Evolutionary conservation across 1,140 invertebrate species (phyloP).

Genomic region (Plutomurus gul): DNA sequence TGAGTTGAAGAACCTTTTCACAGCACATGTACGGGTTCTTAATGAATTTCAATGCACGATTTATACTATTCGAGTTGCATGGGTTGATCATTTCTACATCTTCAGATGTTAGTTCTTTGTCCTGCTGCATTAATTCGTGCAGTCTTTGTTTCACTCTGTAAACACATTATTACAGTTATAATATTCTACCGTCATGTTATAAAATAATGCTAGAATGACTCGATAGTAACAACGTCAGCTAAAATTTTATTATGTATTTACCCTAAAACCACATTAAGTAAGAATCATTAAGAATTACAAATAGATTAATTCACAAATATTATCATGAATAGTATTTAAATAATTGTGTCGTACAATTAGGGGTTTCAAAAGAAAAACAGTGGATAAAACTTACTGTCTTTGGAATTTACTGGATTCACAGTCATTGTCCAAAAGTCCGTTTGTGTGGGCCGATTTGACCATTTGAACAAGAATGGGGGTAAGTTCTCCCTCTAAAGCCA

Average conservation of each 20-base stretch:
- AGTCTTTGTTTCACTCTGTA: slow-evolving; percentile 89
- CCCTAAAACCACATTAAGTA: too few relatives aligned
- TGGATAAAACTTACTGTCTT: slow-evolving; percentile 75
- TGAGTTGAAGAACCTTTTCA: slow-evolving; percentile 82
- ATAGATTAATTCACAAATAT: too few relatives aligned
- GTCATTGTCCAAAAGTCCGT: slow-evolving; percentile 96
- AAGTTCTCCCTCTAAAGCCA: slow-evolving; percentile 96
- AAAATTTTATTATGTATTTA: too few relatives aligned
- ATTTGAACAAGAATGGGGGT: slow-evolving; percentile 99
- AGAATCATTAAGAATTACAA: too few relatives aligned
- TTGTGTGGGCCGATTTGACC: slow-evolving; percentile 97
- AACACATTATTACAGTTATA: slow-evolving; percentile 27
- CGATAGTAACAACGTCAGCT: too few relatives aligned
- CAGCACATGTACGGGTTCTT: slow-evolving; percentile 96
- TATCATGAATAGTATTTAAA: too few relatives aligned
- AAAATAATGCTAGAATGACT: too few relatives aligned
- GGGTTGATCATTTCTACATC: slow-evolving; percentile 89
- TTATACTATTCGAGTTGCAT: slow-evolving; percentile 81
- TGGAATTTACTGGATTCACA: slow-evolving; percentile 95
- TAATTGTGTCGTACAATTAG: not conserved
- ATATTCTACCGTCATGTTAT: not conserved
- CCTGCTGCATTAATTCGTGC: slow-evolving; percentile 89
- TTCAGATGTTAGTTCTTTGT: slow-evolving; percentile 83
- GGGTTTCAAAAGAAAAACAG: slow-evolving; percentile 17
- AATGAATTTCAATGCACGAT: slow-evolving; percentile 89